Conservation (phyloP, 1,140 invertebrate species). For the Saxidomus purpurata region DNA sequence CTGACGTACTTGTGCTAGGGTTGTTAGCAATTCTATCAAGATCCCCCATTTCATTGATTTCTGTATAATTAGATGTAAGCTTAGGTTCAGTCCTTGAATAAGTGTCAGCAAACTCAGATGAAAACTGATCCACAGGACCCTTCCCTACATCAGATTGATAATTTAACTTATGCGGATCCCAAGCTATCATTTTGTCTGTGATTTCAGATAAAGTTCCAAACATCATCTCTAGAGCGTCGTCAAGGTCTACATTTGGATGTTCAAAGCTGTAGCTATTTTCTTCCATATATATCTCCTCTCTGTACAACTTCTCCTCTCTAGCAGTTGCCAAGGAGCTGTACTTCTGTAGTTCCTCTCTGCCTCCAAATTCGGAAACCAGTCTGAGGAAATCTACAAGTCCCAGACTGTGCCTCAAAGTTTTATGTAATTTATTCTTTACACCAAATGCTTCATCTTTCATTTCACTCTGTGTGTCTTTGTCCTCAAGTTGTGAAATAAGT, state of each 20-base stretch:
- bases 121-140: not conserved
- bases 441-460: constrained; percentile 44
- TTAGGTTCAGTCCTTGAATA: not conserved
- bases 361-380: constrained; percentile 60
- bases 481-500: constrained; percentile 49
- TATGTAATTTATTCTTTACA: constrained; percentile 50
- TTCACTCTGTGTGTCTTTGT: constrained; percentile 21
- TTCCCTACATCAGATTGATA: not conserved
- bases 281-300: not conserved
- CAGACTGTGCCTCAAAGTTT: constrained; percentile 25
- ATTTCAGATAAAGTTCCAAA: constrained; percentile 59
- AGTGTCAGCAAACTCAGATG: not conserved
- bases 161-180: constrained; percentile 35
- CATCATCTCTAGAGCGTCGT: constrained; percentile 36
- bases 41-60: constrained; percentile 1
- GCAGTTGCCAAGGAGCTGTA: constrained; percentile 4
- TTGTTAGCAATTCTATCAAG: not conserved
- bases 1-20: not conserved
- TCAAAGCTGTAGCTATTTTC: constrained; percentile 37
- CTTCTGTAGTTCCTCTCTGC: constrained; percentile 20
- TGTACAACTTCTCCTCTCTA: constrained; percentile 14
- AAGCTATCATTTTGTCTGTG: constrained; percentile 18
- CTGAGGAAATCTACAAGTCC: constrained; percentile 41
- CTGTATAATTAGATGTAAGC: not conserved
- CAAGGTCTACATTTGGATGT: not conserved